Evolutionary conservation across 2,113 vertebrate species (phyloP).

Genomic region (Xenopus borealis): DNA sequence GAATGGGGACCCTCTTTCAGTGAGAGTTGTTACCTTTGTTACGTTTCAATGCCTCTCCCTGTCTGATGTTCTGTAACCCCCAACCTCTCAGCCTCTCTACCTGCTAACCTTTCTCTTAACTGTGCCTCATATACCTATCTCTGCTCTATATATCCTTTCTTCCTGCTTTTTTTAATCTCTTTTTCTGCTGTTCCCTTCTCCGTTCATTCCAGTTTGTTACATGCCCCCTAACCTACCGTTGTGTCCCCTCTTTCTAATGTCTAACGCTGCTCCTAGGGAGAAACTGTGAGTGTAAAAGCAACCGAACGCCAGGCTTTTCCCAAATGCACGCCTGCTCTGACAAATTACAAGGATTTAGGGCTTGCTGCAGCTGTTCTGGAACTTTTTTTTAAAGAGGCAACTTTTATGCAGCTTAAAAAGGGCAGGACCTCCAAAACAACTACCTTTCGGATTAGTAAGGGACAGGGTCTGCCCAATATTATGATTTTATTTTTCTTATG

Average conservation of each 20-base stretch:
- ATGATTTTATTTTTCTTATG: no score
- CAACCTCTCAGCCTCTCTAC: not conserved
- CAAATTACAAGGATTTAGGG: conserved; percentile 60
- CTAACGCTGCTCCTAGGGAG: conserved; percentile 84
- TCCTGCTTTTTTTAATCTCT: not conserved
- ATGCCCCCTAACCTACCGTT: conserved; percentile 76
- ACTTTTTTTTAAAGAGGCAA: no score
- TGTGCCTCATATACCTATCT: not conserved
- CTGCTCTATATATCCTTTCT: not conserved
- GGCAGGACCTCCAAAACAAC: no score
- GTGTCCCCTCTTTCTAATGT: conserved; percentile 72
- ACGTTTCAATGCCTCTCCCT: conserved; percentile 29
- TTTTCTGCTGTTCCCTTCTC: not conserved
- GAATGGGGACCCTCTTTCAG: not conserved
- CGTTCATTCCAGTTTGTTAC: conserved; percentile 54
- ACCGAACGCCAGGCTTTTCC: conserved; percentile 39
- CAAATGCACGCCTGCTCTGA: conserved; percentile 44
- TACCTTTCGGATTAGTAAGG: no score
- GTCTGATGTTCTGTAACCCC: conserved; percentile 1
- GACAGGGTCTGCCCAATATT: no score
- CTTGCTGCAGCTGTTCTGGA: conserved; percentile 62
- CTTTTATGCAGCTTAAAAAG: no score
- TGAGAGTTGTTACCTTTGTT: not conserved
- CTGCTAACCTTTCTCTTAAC: not conserved
- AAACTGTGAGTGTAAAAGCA: conserved; percentile 80